These are phyloP conservation scores for Sphinx pinastri DNA, from an alignment of 2,888 invertebrate genomes.

Conservation along the genomic window DNA sequence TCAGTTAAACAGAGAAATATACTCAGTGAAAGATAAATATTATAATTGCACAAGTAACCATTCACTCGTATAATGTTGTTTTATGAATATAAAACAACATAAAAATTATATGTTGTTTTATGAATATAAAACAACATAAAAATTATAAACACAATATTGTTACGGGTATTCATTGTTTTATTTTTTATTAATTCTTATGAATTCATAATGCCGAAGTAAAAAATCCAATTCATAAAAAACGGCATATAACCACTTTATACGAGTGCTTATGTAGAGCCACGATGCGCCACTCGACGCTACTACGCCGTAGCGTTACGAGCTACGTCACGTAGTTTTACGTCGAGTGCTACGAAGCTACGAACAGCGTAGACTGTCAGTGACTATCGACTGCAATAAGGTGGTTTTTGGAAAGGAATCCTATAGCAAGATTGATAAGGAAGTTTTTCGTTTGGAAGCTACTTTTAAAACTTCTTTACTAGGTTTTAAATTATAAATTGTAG, in stretches of 20 bases:
- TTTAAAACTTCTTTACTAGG: not conserved
- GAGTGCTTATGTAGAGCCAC: slow-evolving; percentile 5
- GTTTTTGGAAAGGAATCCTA: not conserved
- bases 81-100: too few relatives aligned
- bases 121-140: too few relatives aligned
- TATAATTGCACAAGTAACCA: too few relatives aligned
- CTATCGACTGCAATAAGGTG: slow-evolving; percentile 14
- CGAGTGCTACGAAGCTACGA: slow-evolving; percentile 63
- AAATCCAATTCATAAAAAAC: slow-evolving; percentile 4
- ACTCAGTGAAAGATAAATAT: too few relatives aligned
- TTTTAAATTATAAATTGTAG: not conserved
- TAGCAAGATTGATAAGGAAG: not conserved
- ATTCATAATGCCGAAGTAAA: not conserved
- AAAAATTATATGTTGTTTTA: too few relatives aligned
- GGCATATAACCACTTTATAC: not conserved
- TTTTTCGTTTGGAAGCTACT: not conserved
- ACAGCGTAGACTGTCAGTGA: slow-evolving; percentile 47
- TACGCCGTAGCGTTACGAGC: slow-evolving; percentile 61
- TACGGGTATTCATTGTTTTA: too few relatives aligned
- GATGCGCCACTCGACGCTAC: slow-evolving; percentile 48
- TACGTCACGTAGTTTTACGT: slow-evolving; percentile 63
- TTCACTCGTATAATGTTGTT: too few relatives aligned
- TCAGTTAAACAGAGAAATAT: too few relatives aligned
- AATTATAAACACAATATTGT: too few relatives aligned
- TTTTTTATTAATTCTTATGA: not conserved